These are phyloP conservation scores for Tupaia tana DNA, from an alignment of 2,113 vertebrate genomes.

Conservation along the genomic window DNA sequence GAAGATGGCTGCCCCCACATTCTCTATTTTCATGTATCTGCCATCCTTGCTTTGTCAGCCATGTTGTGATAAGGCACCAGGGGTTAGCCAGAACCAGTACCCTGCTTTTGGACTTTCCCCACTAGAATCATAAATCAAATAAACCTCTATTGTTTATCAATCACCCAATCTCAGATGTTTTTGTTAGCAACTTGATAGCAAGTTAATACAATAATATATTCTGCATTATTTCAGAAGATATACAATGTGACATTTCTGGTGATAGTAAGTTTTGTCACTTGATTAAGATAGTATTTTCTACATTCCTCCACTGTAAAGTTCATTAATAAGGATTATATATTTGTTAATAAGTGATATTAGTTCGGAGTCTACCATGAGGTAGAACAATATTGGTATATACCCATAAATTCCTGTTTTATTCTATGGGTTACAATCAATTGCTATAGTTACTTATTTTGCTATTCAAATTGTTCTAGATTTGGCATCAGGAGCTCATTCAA, in stretches of 20 bases:
- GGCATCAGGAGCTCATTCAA: neutral
- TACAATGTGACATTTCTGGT: neutral
- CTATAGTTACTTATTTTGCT: neutral
- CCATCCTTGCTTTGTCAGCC: too few species aligned
- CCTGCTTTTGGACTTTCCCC: too few species aligned
- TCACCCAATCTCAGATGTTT: too few species aligned
- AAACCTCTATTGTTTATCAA: too few species aligned
- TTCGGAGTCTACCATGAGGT: neutral
- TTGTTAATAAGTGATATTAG: neutral
- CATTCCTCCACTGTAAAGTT: neutral
- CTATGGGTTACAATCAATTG: neutral
- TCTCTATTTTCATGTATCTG: too few species aligned
- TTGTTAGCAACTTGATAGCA: too few species aligned
- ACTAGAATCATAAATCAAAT: too few species aligned
- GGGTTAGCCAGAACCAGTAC: too few species aligned
- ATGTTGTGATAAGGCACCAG: too few species aligned
- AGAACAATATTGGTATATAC: neutral
- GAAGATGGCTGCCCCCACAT: too few species aligned
- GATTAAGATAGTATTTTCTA: neutral
- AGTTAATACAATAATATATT: neutral
- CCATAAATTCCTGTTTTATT: conserved; percentile 9
- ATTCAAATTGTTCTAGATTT: neutral
- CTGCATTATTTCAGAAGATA: neutral
- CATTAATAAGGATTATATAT: neutral
- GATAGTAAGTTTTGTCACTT: neutral